Evolutionary conservation across 2,797 vertebrate genomes (phyloP).

Genomic region (Gorsachius magnificus): DNA sequence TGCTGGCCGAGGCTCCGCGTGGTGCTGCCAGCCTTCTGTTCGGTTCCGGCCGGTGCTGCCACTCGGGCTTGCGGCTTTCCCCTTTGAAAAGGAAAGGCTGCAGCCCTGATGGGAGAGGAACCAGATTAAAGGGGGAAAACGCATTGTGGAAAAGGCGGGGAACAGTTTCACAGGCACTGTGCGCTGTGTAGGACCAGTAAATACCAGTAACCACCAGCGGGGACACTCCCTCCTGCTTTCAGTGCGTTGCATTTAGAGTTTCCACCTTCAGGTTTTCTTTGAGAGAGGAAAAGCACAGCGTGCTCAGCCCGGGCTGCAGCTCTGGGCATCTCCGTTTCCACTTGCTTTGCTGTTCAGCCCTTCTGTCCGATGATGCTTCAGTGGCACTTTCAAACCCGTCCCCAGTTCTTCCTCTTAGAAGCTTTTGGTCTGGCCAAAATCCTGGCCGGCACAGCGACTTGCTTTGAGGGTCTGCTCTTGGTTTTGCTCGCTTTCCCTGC

Average conservation of each 20-base stretch:
- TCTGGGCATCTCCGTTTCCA: slow-evolving; percentile 10
- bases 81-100: background rate
- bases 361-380: background rate
- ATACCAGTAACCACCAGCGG: background rate
- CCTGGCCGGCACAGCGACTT: background rate
- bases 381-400: background rate
- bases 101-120: background rate
- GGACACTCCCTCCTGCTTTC: background rate
- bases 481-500: background rate
- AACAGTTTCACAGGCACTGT: background rate
- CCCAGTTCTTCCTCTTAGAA: background rate
- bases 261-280: background rate
- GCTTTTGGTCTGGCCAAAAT: background rate
- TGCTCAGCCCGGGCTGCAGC: background rate
- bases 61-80: fast-evolving
- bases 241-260: background rate
- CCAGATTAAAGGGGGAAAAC: background rate
- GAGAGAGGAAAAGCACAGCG: background rate
- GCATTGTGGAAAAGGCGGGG: background rate
- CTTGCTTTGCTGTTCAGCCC: background rate
- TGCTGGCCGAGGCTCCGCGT: background rate
- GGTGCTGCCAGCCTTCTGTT: fast-evolving
- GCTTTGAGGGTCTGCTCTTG: background rate
- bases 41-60: fast-evolving
- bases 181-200: background rate